Evolutionary conservation across 2,888 invertebrate genomes (phyloP), one percentile per base, ranked within the genome.

Genomic region (Drosophila differens): DNA sequence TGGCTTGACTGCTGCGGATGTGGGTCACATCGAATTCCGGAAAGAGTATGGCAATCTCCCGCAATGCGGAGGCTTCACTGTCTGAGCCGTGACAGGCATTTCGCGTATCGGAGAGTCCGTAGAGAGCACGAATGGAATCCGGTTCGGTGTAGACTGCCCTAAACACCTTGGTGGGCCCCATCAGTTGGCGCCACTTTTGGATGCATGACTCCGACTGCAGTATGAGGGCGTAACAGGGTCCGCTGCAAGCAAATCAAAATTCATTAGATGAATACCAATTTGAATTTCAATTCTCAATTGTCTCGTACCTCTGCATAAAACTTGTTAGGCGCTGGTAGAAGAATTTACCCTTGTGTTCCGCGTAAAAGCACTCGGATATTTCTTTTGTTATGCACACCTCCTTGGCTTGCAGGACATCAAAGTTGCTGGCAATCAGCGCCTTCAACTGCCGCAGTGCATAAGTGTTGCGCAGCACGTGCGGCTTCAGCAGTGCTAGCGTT

Each of bases 21-120:
- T 32, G 49, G 14, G 12, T 10, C 12, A 73, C 16, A 19, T 74
- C 41, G 28, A 76, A 98, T 28, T 97, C 95, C 0, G 98, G 97
- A 92, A 98, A 98, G 91, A 98, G 96, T 91, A 98, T 96, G 49
- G 94, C 93, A 53, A 98, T 97, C 94, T 98, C 98, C 69, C 95
- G 94, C 78, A 94, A 93, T 0, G 96, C 97, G 9, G 97, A 96
- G 89, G 95, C 94, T 52, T 94, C 65, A 65, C 92, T 94, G 96
- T 98, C 98, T 91, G 99, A 98, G 22, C 99, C 99, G 94, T 99
- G 99, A 14, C 97, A 96, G 3, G 97, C 98, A 94, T 99, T 99
- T 86, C 99, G 95, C 0, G 99, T 99, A 92, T 99, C 99, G 0
- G 98, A 97, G 25, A 99, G 94, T 0, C 99, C 99, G 94, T 96